These are phyloP conservation scores for Actinia tenebrosa DNA, from an alignment of 64 coral and sea anemone species.

Conservation along the genomic window DNA sequence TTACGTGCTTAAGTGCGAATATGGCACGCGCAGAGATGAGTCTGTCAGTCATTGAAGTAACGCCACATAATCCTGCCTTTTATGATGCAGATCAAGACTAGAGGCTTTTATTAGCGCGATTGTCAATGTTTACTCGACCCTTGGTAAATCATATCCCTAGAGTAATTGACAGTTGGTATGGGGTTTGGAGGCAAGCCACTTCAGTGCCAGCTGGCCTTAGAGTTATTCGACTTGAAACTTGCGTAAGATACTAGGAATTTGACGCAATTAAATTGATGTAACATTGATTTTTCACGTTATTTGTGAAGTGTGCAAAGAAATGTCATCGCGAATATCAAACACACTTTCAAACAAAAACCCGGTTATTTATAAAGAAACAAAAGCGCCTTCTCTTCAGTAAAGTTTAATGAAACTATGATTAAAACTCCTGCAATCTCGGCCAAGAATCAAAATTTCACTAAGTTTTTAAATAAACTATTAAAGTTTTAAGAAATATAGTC, in stretches of 20 bases:
- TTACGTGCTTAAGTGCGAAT: neutral
- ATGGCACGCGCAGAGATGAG: conserved; percentile 15
- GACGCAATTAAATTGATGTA: neutral
- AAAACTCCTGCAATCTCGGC: neutral
- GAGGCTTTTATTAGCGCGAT: conserved; percentile 5
- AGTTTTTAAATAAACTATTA: neutral
- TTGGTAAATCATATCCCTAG: conserved; percentile 22
- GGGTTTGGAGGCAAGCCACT: conserved; percentile 13
- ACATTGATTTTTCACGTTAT: neutral
- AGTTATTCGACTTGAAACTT: conserved; percentile 14
- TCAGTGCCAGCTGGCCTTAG: conserved; percentile 1
- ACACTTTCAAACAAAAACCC: neutral
- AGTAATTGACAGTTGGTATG: conserved; percentile 3
- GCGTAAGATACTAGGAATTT: conserved; percentile 24
- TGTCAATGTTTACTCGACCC: conserved; percentile 26
- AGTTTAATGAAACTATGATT: conserved; percentile 3
- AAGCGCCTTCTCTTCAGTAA: neutral
- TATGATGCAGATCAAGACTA: conserved; percentile 25
- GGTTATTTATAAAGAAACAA: neutral
- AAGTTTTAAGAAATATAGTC: conserved; percentile 4
- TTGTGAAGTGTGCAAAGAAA: neutral
- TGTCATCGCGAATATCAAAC: neutral
- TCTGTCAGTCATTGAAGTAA: conserved; percentile 2
- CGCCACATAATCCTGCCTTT: conserved; percentile 6
- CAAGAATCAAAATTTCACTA: conserved; percentile 1